These are phyloP conservation scores for Glossophaga mutica DNA, from an alignment of 2,797 vertebrate genomes.

Conservation along the genomic window DNA sequence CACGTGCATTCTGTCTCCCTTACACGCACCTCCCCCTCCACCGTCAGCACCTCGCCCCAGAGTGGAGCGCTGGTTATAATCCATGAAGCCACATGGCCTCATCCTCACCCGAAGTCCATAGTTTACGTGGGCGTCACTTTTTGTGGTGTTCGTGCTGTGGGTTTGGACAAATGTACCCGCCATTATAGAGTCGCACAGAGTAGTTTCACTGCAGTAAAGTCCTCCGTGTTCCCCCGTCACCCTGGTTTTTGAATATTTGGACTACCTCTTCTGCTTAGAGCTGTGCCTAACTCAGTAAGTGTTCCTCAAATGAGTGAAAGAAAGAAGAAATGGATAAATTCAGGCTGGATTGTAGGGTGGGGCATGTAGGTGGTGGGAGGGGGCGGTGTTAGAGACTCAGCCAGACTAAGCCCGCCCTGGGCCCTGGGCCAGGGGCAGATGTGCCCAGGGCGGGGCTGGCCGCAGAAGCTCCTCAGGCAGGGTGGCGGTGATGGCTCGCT, in stretches of 20 bases:
- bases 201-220: not conserved
- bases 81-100: fast-evolving
- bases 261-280: not conserved
- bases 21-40: fast-evolving
- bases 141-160: not conserved
- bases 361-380: too few species aligned
- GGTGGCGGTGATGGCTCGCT: fast-evolving
- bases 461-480: not conserved
- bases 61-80: fast-evolving
- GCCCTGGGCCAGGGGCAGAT: too few species aligned
- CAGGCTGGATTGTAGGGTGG: not conserved
- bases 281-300: too few species aligned
- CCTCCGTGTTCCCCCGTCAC: not conserved
- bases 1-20: fast-evolving
- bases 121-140: not conserved
- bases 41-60: not conserved
- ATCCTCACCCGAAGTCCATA: fast-evolving
- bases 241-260: not conserved
- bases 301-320: not conserved
- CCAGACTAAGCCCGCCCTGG: fast-evolving
- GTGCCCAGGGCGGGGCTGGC: not conserved
- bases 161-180: not conserved
- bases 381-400: too few species aligned
- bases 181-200: not conserved
- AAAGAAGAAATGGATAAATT: not conserved